A percentile compares a stretch with the other conserved stretches of the same genome.
Conservation (phyloP, 1,140 invertebrate species). For the Hylyphantes graminicola region DNA sequence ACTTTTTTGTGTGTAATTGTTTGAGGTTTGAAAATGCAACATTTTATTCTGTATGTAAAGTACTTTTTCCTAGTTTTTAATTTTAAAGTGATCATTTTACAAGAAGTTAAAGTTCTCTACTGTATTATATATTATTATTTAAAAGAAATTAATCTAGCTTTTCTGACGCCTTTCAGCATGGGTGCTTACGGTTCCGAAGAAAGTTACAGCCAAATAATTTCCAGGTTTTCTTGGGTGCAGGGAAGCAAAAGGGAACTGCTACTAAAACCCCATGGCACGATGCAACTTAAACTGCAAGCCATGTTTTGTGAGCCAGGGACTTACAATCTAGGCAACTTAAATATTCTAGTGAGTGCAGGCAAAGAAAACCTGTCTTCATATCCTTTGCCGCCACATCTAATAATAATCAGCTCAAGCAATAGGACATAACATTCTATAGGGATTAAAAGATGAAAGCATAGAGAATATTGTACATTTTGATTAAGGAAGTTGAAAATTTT, state of each 20-base stretch:
- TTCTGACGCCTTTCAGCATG: neutral
- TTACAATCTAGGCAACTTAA: conserved; percentile 49
- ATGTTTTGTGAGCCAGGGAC: conserved; percentile 52
- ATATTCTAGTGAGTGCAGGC: conserved; percentile 47
- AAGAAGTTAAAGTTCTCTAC: neutral
- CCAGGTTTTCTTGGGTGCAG: conserved; percentile 50
- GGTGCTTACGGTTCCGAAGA: conserved; percentile 28
- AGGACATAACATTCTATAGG: conserved; percentile 29
- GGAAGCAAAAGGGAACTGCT: conserved; percentile 39
- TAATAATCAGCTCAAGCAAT: conserved; percentile 35
- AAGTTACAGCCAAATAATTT: conserved; percentile 12
- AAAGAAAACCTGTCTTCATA: conserved; percentile 27
- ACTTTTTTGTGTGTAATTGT: too few species aligned
- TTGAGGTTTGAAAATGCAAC: too few species aligned
- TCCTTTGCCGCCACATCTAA: conserved; percentile 45
- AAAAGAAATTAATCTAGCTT: too few species aligned
- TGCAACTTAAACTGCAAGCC: conserved; percentile 35
- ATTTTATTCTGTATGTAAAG: neutral
- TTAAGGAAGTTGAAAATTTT: conserved; percentile 32
- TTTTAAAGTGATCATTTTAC: neutral
- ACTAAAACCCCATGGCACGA: conserved; percentile 32
- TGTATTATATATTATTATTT: too few species aligned
- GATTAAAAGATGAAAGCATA: conserved; percentile 5
- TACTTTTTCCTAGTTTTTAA: neutral
- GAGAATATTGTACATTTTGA: conserved; percentile 29